Base-by-base conservation (phyloP, 2,888 invertebrate genomes). In the Apamea sordens region DNA sequence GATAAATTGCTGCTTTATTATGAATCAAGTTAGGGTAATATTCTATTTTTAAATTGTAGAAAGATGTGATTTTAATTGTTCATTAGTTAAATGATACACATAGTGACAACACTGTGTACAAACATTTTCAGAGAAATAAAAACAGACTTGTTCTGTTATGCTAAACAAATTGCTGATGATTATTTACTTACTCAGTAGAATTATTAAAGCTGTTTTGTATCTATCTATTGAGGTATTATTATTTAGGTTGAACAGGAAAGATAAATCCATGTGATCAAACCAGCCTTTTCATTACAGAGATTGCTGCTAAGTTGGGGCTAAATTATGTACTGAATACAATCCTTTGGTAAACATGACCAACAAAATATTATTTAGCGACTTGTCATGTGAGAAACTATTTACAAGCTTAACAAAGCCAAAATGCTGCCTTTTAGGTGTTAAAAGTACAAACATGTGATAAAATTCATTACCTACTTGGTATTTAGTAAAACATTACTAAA, bases 361-460 rank as follows among this genome's bases (percentile, higher is more conserved):
- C 4, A 47, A 67, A 71, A 36, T 28, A 53, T 47, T 28, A 53
- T 61, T 65, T 71, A 82, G 50, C 50, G 5, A 24, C 32, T 61
- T 69, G n/a, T 69, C 72, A 64, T 76, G 53, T 76, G 68, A 82
- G 68, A 50, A 73, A 56, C 0, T 53, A 28, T 70, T 65, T 64
- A 41, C 32, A 32, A 68, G 28, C 24, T 2, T 41, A 36, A 64
- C 32, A 53, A 70, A 70, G 11, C n/a, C 13, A 8, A 32, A 71
- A 36, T 15, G 15, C 7, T 15, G 15, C 7, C 2, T 32, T 77
- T 76, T 70, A 63, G 8, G 63, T 64, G 44, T 59, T 74, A 82
- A 82, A 59, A 32, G 11, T 44, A 72, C 11, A 50, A 73, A 78
- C 44, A 68, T 59, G 59, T 73, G 15, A 53, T 61, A 53, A 70